Conservation (phyloP, 2,113 vertebrate species). For the Boulengerochromis microlepis region DNA sequence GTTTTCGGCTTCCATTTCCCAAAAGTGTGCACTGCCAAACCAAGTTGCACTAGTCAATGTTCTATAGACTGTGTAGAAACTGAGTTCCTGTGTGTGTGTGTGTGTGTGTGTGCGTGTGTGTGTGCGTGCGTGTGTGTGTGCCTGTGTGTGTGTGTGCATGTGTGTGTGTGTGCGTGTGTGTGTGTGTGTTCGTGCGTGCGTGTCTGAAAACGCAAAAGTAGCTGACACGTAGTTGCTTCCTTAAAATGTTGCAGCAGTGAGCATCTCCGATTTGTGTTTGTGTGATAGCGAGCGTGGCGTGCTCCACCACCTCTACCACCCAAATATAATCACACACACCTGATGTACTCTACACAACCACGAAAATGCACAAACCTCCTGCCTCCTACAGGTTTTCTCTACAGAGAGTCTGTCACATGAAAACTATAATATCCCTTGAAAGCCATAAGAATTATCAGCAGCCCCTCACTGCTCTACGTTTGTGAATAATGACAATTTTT, state of each 20-base stretch:
- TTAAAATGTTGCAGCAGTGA: neutral
- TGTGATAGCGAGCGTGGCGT: neutral
- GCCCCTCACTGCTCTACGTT: neutral
- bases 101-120: fast-evolving
- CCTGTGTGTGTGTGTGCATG: too few relatives aligned
- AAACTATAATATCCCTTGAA: neutral
- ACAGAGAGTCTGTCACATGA: neutral
- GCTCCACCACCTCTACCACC: neutral
- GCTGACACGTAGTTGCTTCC: neutral
- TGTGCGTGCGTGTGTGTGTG: neutral
- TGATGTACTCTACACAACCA: neutral
- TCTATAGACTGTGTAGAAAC: too few relatives aligned
- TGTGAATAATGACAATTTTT: neutral
- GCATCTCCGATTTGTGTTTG: neutral
- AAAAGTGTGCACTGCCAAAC: neutral
- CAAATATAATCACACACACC: neutral
- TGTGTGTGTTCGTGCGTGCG: fast-evolving
- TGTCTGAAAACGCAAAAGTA: neutral
- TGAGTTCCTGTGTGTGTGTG: neutral
- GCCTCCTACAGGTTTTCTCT: neutral
- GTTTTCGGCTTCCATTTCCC: neutral
- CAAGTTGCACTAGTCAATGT: neutral
- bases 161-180: fast-evolving
- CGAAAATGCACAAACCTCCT: neutral
- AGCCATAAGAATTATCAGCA: neutral